A percentile compares a stretch with the other conserved stretches of the same genome.
Conservation (phyloP, 1,140 invertebrate species). For the Papilio xuthus region DNA sequence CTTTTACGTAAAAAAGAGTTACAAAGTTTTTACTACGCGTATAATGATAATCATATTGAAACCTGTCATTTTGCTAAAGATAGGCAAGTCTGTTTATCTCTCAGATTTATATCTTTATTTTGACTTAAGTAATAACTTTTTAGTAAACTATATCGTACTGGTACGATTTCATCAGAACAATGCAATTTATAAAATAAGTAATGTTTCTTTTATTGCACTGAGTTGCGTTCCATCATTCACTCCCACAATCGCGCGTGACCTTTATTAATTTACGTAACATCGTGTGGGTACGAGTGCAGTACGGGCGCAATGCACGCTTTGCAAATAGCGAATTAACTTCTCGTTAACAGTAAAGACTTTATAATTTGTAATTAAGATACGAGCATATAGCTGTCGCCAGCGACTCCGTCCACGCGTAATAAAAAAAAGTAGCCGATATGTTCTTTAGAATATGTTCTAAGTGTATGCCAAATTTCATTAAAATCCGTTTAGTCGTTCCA, state of each 20-base stretch:
- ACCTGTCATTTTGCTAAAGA: too few relatives aligned
- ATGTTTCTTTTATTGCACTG: constrained; percentile 37
- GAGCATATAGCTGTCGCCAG: too few relatives aligned
- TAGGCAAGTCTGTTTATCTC: too few relatives aligned
- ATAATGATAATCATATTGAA: too few relatives aligned
- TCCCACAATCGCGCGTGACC: constrained; percentile 38
- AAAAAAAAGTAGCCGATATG: too few relatives aligned
- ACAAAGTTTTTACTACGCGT: too few relatives aligned
- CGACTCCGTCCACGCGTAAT: too few relatives aligned
- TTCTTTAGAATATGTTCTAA: too few relatives aligned
- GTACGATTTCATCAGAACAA: constrained; percentile 24
- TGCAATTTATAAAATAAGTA: constrained; percentile 38
- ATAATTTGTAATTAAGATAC: too few relatives aligned
- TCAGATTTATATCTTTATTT: neutral
- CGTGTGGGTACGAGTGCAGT: constrained; percentile 31
- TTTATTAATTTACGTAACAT: constrained; percentile 36
- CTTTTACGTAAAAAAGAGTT: too few relatives aligned
- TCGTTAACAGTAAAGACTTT: constrained; percentile 3
- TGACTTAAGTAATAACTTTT: neutral
- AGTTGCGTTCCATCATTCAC: constrained; percentile 35
- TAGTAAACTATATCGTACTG: constrained; percentile 13
- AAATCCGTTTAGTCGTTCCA: too few relatives aligned
- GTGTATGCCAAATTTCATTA: too few relatives aligned
- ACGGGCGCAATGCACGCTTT: neutral
- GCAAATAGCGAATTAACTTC: constrained; percentile 24